phyloP scores from a whole-genome alignment of 2,113 vertebrate genomes.

The Esox niger region DNA sequence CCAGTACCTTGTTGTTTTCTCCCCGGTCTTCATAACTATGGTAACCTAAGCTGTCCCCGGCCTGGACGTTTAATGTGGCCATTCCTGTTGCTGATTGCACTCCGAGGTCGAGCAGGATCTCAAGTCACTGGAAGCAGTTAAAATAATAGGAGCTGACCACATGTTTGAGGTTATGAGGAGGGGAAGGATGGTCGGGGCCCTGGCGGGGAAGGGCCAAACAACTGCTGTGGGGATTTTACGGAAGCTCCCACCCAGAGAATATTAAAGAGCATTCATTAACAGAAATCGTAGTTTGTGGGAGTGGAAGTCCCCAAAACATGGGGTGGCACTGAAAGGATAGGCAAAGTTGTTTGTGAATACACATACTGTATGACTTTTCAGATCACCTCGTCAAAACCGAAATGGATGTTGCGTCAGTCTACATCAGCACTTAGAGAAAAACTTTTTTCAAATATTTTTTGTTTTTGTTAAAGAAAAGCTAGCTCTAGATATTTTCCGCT shows the following conservation, averaged over 20 bases:
- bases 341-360: not conserved
- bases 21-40: constrained; percentile 65
- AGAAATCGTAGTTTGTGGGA: not conserved
- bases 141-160: constrained; percentile 79
- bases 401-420: too few species aligned
- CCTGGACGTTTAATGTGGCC: constrained; percentile 78
- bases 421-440: too few species aligned
- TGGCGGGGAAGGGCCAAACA: constrained; percentile 42
- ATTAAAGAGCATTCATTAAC: not conserved
- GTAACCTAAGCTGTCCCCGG: constrained; percentile 77
- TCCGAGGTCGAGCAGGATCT: constrained; percentile 80
- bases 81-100: constrained; percentile 78
- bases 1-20: constrained; percentile 11
- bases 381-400: not conserved
- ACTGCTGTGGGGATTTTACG: not conserved
- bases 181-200: constrained; percentile 58
- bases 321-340: not conserved
- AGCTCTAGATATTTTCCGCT: not conserved
- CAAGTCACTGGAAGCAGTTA: constrained; percentile 89
- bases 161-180: constrained; percentile 75
- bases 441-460: too few species aligned
- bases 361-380: not conserved
- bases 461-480: not conserved
- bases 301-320: too few species aligned
- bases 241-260: constrained; percentile 1